Base-by-base conservation (phyloP, 2,888 invertebrate species). In the Allacma fusca region DNA sequence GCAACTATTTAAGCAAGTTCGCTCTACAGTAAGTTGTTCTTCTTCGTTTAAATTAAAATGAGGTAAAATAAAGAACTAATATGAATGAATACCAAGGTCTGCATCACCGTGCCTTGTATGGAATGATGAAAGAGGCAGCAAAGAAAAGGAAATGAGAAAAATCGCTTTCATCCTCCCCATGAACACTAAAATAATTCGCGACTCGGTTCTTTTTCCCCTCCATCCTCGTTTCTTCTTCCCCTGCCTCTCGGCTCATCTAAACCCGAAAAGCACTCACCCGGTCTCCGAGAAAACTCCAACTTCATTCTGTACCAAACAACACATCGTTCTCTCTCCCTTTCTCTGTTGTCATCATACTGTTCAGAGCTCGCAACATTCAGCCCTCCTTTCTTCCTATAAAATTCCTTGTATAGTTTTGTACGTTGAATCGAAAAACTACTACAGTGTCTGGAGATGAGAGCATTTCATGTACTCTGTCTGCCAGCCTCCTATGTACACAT, bases 61-160 rank as follows among this genome's bases (percentile, higher is more conserved):
- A 70, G 70, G 70, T 70, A 50, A 70, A 70, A 28, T 70, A 70
- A 70, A 70, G 70, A 44, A 70, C 44, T 70, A 70, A 70, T 50
- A 50, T 70, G 70, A 50, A 44, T 70, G 70, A 70, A 70, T 70
- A 16, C 28, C n/a, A 24, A 24, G 50, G 44, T 62, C 62, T 62
- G 24, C 62, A 23, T 24, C 62, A 62, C 62, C 2, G 23, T 23
- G 29, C 69, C 28, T 73, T 40, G 64, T 26, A 74, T 64, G 64
- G 24, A 26, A 74, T 64, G 65, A 74, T 64, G 73, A 74, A 64
- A 74, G 43, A 74, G 43, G 65, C 2, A 64, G 43, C 40, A 43
- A 74, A 64, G 72, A 74, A 74, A 74, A 74, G 73, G 73, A 74
- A 74, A 74, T 74, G 73, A 74, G 73, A 74, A 74, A 74, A 74